Evolutionary conservation across 2,888 invertebrate species (phyloP).

Genomic region (Carpatolechia fugitivella): DNA sequence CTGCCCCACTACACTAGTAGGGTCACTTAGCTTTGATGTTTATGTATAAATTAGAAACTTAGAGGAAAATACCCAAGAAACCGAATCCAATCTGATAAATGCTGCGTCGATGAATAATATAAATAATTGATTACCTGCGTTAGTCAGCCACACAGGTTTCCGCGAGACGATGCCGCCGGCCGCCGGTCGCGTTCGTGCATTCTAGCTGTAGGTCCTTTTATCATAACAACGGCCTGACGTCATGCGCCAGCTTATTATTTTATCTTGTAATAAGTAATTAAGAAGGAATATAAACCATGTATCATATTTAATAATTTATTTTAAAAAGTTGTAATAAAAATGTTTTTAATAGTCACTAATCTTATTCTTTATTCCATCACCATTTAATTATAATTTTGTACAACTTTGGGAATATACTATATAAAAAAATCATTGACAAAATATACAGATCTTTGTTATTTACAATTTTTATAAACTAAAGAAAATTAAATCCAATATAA

Average conservation of each 20-base stretch:
- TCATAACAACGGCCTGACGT: no score
- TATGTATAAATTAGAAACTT: no score
- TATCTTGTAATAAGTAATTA: background rate
- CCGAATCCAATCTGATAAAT: background rate
- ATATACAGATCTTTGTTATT: background rate
- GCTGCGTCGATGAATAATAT: background rate
- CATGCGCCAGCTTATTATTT: no score
- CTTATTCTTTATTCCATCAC: background rate
- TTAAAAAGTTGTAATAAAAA: background rate
- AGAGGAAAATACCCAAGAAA: background rate
- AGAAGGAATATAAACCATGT: background rate
- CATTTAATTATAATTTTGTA: background rate
- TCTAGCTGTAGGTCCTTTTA: no score
- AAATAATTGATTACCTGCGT: no score
- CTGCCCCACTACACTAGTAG: no score
- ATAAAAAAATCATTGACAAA: background rate
- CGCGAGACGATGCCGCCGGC: no score
- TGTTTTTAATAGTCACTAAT: background rate
- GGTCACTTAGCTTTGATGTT: no score
- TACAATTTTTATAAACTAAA: background rate
- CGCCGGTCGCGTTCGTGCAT: no score
- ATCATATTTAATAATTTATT: no score
- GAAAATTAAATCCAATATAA: background rate
- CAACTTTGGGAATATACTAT: background rate
- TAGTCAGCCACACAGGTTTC: no score